A percentile compares a stretch with the other conserved stretches of the same genome.
phyloP scores from a whole-genome alignment of 2,888 invertebrate genomes.

The Noctua fimbriata region DNA sequence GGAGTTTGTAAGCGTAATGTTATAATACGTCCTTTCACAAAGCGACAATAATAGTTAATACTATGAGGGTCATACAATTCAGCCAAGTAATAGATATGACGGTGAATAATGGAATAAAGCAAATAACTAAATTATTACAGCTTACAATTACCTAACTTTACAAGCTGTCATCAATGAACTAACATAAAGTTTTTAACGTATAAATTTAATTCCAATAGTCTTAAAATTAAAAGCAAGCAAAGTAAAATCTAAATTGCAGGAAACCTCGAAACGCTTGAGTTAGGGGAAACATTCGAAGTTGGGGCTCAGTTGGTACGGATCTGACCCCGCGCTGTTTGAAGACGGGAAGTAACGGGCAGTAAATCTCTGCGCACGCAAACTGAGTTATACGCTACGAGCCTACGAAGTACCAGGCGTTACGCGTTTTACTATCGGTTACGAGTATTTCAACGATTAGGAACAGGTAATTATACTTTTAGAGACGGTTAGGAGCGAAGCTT shows the following conservation, averaged over 20 bases:
- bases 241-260: conserved; percentile 23
- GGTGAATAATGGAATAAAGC: not conserved
- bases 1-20: not conserved
- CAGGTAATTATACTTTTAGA: conserved; percentile 36
- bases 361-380: conserved; percentile 54
- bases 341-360: conserved; percentile 51
- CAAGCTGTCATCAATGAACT: not conserved
- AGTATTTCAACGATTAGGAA: conserved; percentile 23
- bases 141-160: not conserved
- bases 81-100: too few species aligned
- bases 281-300: conserved; percentile 39
- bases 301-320: conserved; percentile 34
- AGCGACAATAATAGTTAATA: not conserved
- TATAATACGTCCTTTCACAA: not conserved
- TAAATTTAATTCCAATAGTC: not conserved
- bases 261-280: conserved; percentile 35
- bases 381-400: conserved; percentile 32
- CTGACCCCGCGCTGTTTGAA: conserved; percentile 38
- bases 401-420: conserved; percentile 7
- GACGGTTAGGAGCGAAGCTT: conserved; percentile 3
- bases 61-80: too few species aligned
- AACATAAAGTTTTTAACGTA: not conserved
- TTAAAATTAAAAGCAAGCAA: not conserved
- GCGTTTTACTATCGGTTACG: conserved; percentile 11
- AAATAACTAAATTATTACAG: not conserved